phyloP scores from a whole-genome alignment of 1,140 invertebrate genomes.

The Drosophila takahashii region DNA sequence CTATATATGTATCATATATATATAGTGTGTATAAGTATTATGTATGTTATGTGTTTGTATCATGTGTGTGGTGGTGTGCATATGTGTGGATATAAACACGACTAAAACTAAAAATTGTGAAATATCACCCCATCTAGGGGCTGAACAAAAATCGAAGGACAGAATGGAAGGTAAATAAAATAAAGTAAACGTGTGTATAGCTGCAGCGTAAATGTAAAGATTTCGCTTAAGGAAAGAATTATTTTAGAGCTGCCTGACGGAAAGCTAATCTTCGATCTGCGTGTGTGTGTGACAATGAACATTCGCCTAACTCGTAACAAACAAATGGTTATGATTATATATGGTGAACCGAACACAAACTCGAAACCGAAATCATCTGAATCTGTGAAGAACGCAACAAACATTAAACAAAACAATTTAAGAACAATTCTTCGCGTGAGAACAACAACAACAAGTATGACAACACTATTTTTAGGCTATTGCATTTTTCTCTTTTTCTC shows the following conservation, averaged over 20 bases:
- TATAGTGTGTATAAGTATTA: slow-evolving; percentile 57
- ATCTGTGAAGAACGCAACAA: slow-evolving; percentile 73
- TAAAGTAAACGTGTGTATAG: slow-evolving; percentile 30
- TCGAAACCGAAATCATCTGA: slow-evolving; percentile 47
- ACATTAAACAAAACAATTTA: slow-evolving; percentile 63
- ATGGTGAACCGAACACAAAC: slow-evolving; percentile 66
- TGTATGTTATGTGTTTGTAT: slow-evolving; percentile 60
- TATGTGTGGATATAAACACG: slow-evolving; percentile 63
- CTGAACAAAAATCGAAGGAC: slow-evolving; percentile 26
- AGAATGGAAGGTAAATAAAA: slow-evolving; percentile 43
- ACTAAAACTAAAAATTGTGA: slow-evolving; percentile 65
- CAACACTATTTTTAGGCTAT: slow-evolving; percentile 31
- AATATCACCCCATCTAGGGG: slow-evolving; percentile 33
- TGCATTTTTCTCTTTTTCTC: slow-evolving; percentile 1
- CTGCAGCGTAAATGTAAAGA: slow-evolving; percentile 66
- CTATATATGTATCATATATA: slow-evolving; percentile 80
- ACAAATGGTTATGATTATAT: slow-evolving; percentile 69
- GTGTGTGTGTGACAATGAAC: slow-evolving; percentile 58
- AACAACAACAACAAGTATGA: slow-evolving; percentile 53
- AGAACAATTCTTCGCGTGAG: slow-evolving; percentile 17
- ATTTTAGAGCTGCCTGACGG: slow-evolving; percentile 38
- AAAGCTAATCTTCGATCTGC: slow-evolving; percentile 18
- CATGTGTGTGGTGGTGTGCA: slow-evolving; percentile 29
- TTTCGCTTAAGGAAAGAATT: slow-evolving; percentile 72
- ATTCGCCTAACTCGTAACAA: slow-evolving; percentile 74